phyloP scores from a whole-genome alignment of 2,113 vertebrate species.

The Picathartes gymnocephalus region DNA sequence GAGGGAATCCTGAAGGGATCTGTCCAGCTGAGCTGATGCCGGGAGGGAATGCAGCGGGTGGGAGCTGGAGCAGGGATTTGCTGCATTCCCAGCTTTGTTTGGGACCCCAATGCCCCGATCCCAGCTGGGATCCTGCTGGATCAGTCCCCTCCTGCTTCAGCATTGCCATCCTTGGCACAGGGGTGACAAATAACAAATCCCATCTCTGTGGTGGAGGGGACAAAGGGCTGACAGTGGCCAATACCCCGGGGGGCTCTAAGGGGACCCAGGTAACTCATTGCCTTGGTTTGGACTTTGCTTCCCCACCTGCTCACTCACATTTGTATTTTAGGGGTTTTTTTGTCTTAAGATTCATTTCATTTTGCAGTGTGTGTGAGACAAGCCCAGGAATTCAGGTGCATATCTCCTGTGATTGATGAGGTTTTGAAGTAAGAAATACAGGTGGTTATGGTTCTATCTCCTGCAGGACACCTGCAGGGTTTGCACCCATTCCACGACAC shows the following conservation, averaged over 20 bases:
- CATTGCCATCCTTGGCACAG: background rate
- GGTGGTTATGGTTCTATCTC: background rate
- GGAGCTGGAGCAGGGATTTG: background rate
- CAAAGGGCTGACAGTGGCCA: background rate
- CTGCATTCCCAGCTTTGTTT: background rate
- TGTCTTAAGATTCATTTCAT: background rate
- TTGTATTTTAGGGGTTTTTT: background rate
- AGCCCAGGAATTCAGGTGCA: background rate
- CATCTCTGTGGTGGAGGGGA: too few species aligned
- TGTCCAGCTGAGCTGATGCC: too few species aligned
- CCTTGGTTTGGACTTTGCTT: background rate
- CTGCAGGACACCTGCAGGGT: fast-evolving
- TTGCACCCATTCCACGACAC: background rate
- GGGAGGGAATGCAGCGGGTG: background rate
- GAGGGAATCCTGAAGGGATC: too few species aligned
- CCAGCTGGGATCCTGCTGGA: background rate
- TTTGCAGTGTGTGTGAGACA: fast-evolving
- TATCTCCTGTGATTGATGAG: background rate
- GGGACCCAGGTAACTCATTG: background rate
- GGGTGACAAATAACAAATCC: background rate
- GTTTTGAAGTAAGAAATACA: background rate
- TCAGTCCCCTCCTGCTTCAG: background rate
- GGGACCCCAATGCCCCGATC: background rate
- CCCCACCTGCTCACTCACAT: background rate
- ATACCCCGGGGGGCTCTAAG: background rate